phyloP scores from a whole-genome alignment of 2,113 vertebrate genomes.

The Pedetes capensis region DNA sequence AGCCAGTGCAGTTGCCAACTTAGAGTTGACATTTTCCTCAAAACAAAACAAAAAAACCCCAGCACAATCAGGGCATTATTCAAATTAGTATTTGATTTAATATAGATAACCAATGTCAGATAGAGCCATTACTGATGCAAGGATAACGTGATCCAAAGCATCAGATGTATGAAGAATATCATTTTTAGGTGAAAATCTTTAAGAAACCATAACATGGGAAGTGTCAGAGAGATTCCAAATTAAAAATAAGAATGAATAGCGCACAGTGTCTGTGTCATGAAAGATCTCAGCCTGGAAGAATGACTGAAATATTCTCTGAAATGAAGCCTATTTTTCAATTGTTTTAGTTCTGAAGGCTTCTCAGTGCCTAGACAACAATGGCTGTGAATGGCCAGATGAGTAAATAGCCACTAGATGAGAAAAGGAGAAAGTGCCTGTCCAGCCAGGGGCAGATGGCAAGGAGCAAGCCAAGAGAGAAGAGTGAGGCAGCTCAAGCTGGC shows the following conservation, averaged over 20 bases:
- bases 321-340: background rate
- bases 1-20: background rate
- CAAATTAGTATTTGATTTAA: background rate
- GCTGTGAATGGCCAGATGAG: background rate
- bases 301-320: background rate
- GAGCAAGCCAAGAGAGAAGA: accelerated
- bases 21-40: background rate
- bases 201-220: background rate
- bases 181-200: background rate
- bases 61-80: background rate
- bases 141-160: background rate
- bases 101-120: background rate
- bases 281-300: background rate
- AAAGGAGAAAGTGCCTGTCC: background rate
- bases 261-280: background rate
- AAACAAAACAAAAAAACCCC: background rate
- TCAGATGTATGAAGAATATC: background rate
- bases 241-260: background rate
- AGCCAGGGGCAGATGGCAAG: accelerated
- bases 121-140: background rate
- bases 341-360: background rate
- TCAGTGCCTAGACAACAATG: background rate
- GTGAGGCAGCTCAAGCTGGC: accelerated
- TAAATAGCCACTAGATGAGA: background rate
- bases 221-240: background rate